Conservation (phyloP, 1,140 invertebrate genomes). For the Drosophila pallidifrons region DNA sequence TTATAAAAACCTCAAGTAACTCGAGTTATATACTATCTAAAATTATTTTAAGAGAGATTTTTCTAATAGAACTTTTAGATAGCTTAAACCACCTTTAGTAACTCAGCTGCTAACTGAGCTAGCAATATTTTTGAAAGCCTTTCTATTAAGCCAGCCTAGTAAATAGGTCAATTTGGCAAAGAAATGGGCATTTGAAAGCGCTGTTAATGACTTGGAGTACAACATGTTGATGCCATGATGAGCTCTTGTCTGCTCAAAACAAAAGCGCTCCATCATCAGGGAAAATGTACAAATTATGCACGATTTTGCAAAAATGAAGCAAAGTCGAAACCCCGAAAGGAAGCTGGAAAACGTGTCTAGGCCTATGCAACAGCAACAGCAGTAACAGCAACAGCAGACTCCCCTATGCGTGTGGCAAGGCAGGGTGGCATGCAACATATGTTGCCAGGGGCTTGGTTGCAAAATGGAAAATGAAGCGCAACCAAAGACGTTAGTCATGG, state of each 20-base stretch:
- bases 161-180: constrained; percentile 32
- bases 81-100: not conserved
- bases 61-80: not conserved
- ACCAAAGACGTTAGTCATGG: constrained; percentile 84
- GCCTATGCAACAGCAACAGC: constrained; percentile 33
- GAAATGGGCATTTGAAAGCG: constrained; percentile 33
- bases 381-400: not conserved
- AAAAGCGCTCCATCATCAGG: constrained; percentile 71
- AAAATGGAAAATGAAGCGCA: constrained; percentile 74
- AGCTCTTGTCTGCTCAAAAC: constrained; percentile 27
- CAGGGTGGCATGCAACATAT: constrained; percentile 69
- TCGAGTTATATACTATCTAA: not conserved
- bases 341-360: constrained; percentile 59
- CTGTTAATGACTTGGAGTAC: constrained; percentile 65
- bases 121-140: constrained; percentile 13
- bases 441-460: constrained; percentile 65
- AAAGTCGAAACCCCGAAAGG: constrained; percentile 10
- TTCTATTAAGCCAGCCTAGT: not conserved
- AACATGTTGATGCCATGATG: constrained; percentile 34
- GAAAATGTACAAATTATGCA: constrained; percentile 79
- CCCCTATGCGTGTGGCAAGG: constrained; percentile 6
- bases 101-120: constrained; percentile 4
- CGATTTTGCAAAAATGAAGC: constrained; percentile 42
- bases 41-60: not conserved
- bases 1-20: no score